Percentiles rank a stretch among this genome's conserved stretches.
These are phyloP conservation scores for Parauchenoglanis punctatus DNA, from an alignment of 2,797 vertebrate species.

Conservation along the genomic window DNA sequence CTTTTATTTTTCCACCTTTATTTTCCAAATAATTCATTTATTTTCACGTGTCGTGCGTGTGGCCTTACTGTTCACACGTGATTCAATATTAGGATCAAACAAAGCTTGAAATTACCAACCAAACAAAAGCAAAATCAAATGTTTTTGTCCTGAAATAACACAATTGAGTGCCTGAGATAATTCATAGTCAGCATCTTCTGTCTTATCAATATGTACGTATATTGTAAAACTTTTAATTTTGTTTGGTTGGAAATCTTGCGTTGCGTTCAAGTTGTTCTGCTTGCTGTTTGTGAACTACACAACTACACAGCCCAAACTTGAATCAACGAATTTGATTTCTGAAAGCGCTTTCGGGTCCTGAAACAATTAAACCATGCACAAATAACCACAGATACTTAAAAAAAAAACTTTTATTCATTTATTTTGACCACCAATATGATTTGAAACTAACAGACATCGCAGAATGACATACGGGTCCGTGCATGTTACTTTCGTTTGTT, in stretches of 20 bases:
- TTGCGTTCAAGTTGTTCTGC: neutral
- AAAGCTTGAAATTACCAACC: neutral
- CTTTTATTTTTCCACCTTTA: neutral
- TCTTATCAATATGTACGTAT: neutral
- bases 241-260: neutral
- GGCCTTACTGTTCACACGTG: neutral
- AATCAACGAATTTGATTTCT: neutral
- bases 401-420: neutral
- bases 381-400: no score
- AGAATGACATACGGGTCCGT: neutral
- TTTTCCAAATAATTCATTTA: neutral
- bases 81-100: neutral
- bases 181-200: neutral
- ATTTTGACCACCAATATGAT: neutral
- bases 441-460: neutral
- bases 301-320: neutral
- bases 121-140: neutral
- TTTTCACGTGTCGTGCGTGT: neutral
- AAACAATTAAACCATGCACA: neutral
- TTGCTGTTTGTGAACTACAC: neutral
- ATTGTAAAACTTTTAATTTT: neutral
- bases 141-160: no score
- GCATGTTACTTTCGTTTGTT: neutral
- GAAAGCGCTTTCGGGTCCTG: neutral
- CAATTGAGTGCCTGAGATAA: neutral